Percentiles rank a stretch among this genome's conserved stretches.
phyloP scores from a whole-genome alignment of 2,888 invertebrate genomes.

The Biston betularia region DNA sequence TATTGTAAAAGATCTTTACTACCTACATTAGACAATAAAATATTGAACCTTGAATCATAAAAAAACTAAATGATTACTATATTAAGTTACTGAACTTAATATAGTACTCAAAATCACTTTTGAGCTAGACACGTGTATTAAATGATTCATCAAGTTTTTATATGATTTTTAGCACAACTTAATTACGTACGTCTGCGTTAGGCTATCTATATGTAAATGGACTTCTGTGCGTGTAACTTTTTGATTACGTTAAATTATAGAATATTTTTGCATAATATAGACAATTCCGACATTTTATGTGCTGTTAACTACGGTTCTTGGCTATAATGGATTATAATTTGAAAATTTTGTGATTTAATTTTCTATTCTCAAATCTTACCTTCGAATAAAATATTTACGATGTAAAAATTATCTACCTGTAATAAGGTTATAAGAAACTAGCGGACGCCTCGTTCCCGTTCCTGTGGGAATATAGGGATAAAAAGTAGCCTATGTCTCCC shows the following conservation, averaged over 20 bases:
- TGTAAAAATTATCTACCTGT: not conserved
- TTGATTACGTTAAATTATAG: conserved; percentile 34
- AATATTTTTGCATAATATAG: conserved; percentile 42
- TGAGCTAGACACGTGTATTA: conserved; percentile 5
- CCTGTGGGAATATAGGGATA: too few relatives aligned
- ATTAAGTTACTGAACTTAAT: too few relatives aligned
- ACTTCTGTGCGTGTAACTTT: conserved; percentile 28
- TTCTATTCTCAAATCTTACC: not conserved
- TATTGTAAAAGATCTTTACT: too few relatives aligned
- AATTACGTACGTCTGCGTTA: conserved; percentile 16
- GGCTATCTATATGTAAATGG: conserved; percentile 30
- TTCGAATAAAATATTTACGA: not conserved
- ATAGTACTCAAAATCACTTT: not conserved
- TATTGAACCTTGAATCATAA: too few relatives aligned
- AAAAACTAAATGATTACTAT: too few relatives aligned
- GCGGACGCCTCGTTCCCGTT: too few relatives aligned
- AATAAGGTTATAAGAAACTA: too few relatives aligned
- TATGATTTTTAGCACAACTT: conserved; percentile 19
- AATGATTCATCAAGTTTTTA: conserved; percentile 15
- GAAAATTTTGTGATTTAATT: conserved; percentile 5
- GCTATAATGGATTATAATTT: conserved; percentile 16
- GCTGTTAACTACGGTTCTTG: conserved; percentile 19
- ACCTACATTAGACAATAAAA: too few relatives aligned
- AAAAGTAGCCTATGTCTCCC: too few relatives aligned
- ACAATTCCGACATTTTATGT: conserved; percentile 29